Evolutionary conservation across 2,797 vertebrate species (phyloP).

Genomic region (Tauraco hartlaubi): DNA sequence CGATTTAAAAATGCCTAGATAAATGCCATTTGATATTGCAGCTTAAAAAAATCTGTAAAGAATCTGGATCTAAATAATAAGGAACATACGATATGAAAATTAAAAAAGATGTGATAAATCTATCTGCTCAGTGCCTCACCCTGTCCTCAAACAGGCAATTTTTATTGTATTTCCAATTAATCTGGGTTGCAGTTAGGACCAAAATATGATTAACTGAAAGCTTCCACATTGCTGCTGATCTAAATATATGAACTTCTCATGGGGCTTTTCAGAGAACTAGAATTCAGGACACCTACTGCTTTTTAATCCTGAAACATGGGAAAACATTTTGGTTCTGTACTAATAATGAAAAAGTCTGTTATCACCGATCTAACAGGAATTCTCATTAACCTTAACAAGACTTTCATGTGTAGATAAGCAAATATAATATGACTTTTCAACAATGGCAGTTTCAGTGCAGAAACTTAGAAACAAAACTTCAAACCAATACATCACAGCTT

Average conservation of each 20-base stretch:
- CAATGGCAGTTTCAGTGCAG: neutral
- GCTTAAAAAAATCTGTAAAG: constrained; percentile 39
- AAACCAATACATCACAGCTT: neutral
- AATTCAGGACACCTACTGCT: constrained; percentile 10
- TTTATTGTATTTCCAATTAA: constrained; percentile 32
- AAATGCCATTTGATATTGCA: constrained; percentile 71
- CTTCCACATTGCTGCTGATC: neutral
- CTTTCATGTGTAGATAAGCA: constrained; percentile 39
- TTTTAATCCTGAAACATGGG: constrained; percentile 28
- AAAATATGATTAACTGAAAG: constrained; percentile 31
- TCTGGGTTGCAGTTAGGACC: neutral
- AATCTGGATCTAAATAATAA: constrained; percentile 19
- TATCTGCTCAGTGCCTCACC: neutral
- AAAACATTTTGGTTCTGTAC: constrained; percentile 23
- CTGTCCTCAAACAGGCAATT: neutral
- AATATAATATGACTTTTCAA: neutral
- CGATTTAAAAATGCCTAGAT: constrained; percentile 78
- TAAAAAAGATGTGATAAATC: neutral
- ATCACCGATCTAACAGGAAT: neutral
- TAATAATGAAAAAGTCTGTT: constrained; percentile 25
- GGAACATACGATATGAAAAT: neutral
- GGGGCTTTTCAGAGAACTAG: neutral
- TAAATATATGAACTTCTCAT: constrained; percentile 17
- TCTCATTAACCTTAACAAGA: constrained; percentile 60
- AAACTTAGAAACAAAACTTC: constrained; percentile 8